Evolutionary conservation across 2,113 vertebrate genomes (phyloP).

Genomic region (Choloepus hoffmanni): DNA sequence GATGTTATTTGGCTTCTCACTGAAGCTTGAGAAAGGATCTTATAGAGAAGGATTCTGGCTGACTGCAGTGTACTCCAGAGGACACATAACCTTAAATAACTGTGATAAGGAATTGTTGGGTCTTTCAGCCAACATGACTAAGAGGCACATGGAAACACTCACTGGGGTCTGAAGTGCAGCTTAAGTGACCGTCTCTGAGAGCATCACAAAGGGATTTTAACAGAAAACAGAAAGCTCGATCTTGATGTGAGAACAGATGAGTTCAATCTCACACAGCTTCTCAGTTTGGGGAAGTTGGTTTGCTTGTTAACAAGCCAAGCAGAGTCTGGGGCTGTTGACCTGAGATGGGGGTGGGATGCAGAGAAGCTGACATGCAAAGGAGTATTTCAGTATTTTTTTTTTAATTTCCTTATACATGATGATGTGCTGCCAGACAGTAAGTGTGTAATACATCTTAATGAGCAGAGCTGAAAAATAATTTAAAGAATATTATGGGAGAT

Average conservation of each 20-base stretch:
- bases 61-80: fast-evolving
- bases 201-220: constrained; percentile 59
- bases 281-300: constrained; percentile 56
- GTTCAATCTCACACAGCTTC: constrained; percentile 60
- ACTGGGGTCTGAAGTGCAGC: constrained; percentile 48
- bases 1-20: neutral
- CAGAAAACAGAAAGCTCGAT: neutral
- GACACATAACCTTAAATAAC: fast-evolving
- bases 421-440: fast-evolving
- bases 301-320: constrained; percentile 20
- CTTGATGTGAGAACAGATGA: constrained; percentile 24
- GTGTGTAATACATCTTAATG: fast-evolving
- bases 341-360: neutral
- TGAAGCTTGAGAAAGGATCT: no score
- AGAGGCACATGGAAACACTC: constrained; percentile 33
- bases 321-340: constrained; percentile 53
- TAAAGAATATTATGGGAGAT: no score
- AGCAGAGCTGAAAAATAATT: neutral
- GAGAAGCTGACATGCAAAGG: no score
- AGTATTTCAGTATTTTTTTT: no score
- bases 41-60: neutral
- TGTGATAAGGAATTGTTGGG: fast-evolving
- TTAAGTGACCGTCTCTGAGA: constrained; percentile 49
- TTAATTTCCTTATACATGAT: fast-evolving
- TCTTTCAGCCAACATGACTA: neutral